Conservation (phyloP, 1,140 invertebrate genomes). For the Hydropsyche tenuis region DNA sequence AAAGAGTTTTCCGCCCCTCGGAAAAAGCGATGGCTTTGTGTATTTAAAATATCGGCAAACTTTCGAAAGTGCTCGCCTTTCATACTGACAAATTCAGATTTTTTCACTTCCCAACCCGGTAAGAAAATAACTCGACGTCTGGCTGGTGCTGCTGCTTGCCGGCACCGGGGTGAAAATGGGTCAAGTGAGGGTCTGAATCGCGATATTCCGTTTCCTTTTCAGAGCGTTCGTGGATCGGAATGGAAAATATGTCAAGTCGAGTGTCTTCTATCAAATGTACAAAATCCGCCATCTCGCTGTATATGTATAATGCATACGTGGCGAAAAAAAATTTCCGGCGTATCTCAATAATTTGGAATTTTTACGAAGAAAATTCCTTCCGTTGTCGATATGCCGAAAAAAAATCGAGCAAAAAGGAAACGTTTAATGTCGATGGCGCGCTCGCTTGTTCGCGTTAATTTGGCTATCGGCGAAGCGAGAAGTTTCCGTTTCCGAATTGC, state of each 20-base stretch:
- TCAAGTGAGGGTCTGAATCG: slow-evolving; percentile 17
- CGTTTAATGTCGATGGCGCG: background rate
- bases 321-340: background rate
- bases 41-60: too few species aligned
- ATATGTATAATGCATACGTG: background rate
- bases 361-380: background rate
- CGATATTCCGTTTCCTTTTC: slow-evolving; percentile 20
- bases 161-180: background rate
- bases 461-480: slow-evolving; percentile 10
- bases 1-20: too few species aligned
- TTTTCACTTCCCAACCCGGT: too few species aligned
- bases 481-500: slow-evolving; percentile 5
- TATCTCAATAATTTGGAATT: background rate
- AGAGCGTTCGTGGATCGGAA: background rate
- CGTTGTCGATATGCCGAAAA: background rate
- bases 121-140: too few species aligned
- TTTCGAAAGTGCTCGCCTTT: too few species aligned
- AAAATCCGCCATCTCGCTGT: background rate
- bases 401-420: background rate
- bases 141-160: too few species aligned
- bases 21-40: too few species aligned
- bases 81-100: too few species aligned
- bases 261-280: background rate
- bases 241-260: slow-evolving; percentile 21
- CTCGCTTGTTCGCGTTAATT: background rate